Base-by-base conservation (phyloP, 2,888 invertebrate genomes). In the Selenia dentaria region DNA sequence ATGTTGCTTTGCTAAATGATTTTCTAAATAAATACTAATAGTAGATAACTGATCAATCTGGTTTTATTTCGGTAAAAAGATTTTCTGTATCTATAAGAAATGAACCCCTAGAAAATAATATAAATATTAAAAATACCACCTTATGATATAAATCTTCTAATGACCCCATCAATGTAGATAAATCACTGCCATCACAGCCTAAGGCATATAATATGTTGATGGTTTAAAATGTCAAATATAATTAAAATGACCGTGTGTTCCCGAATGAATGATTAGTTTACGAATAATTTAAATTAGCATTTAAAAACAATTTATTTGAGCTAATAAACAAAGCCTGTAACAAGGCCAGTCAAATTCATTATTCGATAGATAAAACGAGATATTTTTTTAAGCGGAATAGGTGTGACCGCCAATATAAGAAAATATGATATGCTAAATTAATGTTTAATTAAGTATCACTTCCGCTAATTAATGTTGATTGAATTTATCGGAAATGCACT, bases 261-360 rank as follows among this genome's bases (percentile, higher is more conserved):
- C 39, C 13, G 37, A 39, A 12, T 44, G 41, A 42, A 28, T 41
- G 34, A 56, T 48, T 39, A 12, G 9, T 35, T 40, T 34, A 45
- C 39, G 34, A 35, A 35, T 39, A 9, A 10, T 32, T 20, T 25
- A 4, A 37, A 51, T 47, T 39, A 35, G 41, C 55, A 49, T 46
- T 38, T 42, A 45, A 35, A 41, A 46, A 18, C 34, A 9, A 44
- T 54, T 50, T 47, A 32, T 5, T 4, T 31, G 22, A 37, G 37
- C 27, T 40, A 46, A 54, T 46, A 32, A 20, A 53, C 31, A 14
- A 39, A 58, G 37, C 36, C 24, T 38, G 39, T 29, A 42, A 56
- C 54, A 62, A 54, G 39, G 38, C 38, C 47, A 46, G 18, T 9
- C 51, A 12, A 11, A n/a, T 32, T 4, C n/a, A 24, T 29, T 10